Base-by-base conservation (phyloP, 2,797 vertebrate genomes). In the Triplophysa bombifrons region DNA sequence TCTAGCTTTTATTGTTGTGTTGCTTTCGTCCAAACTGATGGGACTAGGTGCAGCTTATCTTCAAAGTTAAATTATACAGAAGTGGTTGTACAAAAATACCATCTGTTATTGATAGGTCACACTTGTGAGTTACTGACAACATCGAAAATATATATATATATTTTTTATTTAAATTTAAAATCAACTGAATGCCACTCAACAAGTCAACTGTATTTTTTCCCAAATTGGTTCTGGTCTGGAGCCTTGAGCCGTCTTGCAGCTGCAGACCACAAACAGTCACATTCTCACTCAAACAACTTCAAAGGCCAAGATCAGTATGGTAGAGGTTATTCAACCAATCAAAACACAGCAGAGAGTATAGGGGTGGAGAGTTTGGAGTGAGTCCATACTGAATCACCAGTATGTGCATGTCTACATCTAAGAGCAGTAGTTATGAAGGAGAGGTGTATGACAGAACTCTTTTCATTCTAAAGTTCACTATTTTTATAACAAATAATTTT, bases 181-280 rank as follows among this genome's bases (percentile, higher is more conserved):
- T 11, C 41, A 41, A 41, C 41, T 41, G 10, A 41, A 41, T 41
- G 41, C 2, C 41, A 41, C 41, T 41, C 41, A 41, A 41, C 41
- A 11, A 41, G 41, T 41, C 41, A 41, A 41, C 9, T 41, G 9
- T 20, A 73, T 77, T 66, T 22, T 19, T 74, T 78, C 82, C 44
- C 68, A 27, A 41, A 30, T 72, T 64, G 67, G n/a, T 17, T 56
- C 56, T 82, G n/a, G 13, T 56, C 56, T 82, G n/a, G 13, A 60
- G 60, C 41, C 50, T 41, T 63, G 17, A 69, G 22, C 13, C 1
- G 14, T 56, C n/a, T 72, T 67, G 69, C 69, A 65, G 68, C 41
- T 64, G 67, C 68, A 50, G 55, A 85, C 73, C 76, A 78, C 71
- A 83, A 78, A 48, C 84, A 74, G 73, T 58, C 76, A 84, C 71